phyloP scores from a whole-genome alignment of 1,140 invertebrate species.

The Cotesia glomerata region DNA sequence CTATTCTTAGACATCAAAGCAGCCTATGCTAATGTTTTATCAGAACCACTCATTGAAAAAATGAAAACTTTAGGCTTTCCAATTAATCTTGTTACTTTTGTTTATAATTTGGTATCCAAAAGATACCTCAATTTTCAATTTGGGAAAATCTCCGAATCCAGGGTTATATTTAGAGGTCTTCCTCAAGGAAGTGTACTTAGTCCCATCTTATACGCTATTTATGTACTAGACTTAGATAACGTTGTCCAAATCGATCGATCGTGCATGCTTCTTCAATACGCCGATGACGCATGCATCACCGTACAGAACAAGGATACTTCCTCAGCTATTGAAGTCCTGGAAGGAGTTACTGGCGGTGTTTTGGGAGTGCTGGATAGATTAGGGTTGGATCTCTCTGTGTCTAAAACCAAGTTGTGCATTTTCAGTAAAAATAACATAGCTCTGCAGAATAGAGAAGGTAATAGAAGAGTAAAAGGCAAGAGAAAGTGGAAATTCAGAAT shows the following conservation, averaged over 20 bases:
- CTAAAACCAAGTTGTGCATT: background rate
- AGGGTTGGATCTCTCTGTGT: background rate
- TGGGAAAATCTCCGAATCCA: background rate
- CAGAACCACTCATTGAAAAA: too few species aligned
- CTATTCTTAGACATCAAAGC: too few species aligned
- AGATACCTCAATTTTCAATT: too few species aligned
- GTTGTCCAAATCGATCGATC: background rate
- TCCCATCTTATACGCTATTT: background rate
- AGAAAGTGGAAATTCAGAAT: background rate
- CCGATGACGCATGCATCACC: slow-evolving; percentile 22
- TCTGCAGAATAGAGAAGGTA: background rate
- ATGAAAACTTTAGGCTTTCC: too few species aligned
- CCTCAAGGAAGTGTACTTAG: background rate
- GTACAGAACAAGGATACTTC: background rate
- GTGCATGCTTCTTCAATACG: slow-evolving; percentile 14
- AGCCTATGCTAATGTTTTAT: too few species aligned
- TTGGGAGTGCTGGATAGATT: background rate
- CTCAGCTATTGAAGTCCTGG: background rate
- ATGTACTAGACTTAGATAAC: background rate
- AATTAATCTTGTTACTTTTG: too few species aligned
- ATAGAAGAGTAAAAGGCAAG: background rate
- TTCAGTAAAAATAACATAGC: background rate
- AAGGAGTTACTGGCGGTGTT: background rate
- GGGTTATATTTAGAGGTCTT: background rate
- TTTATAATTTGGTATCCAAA: too few species aligned